phyloP scores from a whole-genome alignment of 2,888 invertebrate species.

The Noctua fimbriata region DNA sequence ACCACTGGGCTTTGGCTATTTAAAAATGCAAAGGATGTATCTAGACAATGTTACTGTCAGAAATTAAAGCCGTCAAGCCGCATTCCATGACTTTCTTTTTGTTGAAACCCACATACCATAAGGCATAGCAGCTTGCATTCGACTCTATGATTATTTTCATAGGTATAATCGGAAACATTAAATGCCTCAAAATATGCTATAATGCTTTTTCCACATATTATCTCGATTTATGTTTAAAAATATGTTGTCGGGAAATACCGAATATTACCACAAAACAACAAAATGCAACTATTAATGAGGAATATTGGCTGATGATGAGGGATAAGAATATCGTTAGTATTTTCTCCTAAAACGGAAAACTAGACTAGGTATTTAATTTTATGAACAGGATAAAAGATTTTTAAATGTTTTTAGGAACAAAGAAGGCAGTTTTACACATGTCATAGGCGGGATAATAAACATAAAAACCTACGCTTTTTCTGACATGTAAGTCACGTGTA shows the following conservation, averaged over 20 bases:
- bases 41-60: too few relatives aligned
- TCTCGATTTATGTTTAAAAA: neutral
- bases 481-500: neutral
- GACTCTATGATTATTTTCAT: neutral
- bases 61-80: too few relatives aligned
- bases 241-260: conserved; percentile 20
- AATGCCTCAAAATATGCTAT: neutral
- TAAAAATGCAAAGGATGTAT: neutral
- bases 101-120: too few relatives aligned
- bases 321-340: conserved; percentile 2
- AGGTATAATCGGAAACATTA: neutral
- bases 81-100: too few relatives aligned
- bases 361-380: neutral
- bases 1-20: neutral
- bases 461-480: neutral
- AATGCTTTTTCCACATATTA: conserved; percentile 16
- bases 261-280: conserved; percentile 18
- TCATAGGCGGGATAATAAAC: neutral
- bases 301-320: neutral
- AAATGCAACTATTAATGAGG: conserved; percentile 3
- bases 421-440: neutral
- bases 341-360: neutral
- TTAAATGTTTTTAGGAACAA: neutral
- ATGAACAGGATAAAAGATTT: conserved; percentile 8
- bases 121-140: neutral